Evolutionary conservation across 2,888 invertebrate genomes (phyloP), one percentile per base, ranked within the genome.

Genomic region (Eilema depressum): DNA sequence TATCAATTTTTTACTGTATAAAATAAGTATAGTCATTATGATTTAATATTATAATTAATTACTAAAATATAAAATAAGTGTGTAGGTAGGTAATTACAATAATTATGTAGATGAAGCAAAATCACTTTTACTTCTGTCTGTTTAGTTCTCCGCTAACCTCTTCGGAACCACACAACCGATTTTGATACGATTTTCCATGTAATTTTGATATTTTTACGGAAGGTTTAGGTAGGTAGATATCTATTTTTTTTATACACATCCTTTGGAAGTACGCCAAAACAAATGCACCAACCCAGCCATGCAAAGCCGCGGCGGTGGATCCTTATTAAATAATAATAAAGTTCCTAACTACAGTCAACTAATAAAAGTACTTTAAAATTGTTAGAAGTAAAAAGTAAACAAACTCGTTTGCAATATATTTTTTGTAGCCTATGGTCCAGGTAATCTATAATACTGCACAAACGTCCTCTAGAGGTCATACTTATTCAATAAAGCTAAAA

Each of bases 381-480:
- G 53, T n/a, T 47, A 2, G 20, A 47, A 47, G 20, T 47, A n/a
- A n/a, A 47, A 47, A 47, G 20, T 47, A n/a, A n/a, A 10, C 53
- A 53, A n/a, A n/a, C n/a, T 1, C 47, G 5, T 47, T 0, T 20
- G 5, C 5, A 5, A 53, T 20, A 7, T 1, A n/a, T 41, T n/a
- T 53, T 53, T 53, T 53, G 8, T 10, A 53, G 53, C 14, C 47
- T 20, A 47, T 20, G 20, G 20, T 33, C n/a, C 17, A 20, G n/a
- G n/a, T 53, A 59, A 59, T 26, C 10, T 28, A 26, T 59, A 81
- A 26, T 59, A 81, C 72, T 74, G 74, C 74, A 73, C 70, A 73
- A 59, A 63, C 74, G 80, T 71, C 74, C 77, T 79, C 71, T 53
- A 70, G 64, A 81, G 78, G 80, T 78, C 73, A 78, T 41, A 79